phyloP scores from a whole-genome alignment of 2,113 vertebrate species.

The Butorides virescens region DNA sequence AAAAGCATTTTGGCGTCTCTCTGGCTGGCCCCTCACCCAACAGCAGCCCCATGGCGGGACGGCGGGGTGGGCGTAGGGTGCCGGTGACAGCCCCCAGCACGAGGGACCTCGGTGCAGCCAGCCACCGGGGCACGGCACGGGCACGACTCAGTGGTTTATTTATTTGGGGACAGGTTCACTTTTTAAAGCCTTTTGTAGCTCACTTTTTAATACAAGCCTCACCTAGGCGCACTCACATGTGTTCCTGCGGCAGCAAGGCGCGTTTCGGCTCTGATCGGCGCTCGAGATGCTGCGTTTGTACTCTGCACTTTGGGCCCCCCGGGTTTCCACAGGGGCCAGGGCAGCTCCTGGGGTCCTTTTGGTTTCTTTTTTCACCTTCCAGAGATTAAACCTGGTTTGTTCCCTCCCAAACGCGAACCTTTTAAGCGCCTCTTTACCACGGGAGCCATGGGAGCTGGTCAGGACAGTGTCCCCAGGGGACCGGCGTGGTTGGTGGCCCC shows the following conservation, averaged over 20 bases:
- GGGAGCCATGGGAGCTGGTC: background rate
- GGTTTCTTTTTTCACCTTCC: background rate
- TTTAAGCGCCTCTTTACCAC: background rate
- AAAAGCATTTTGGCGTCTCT: background rate
- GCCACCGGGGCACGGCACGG: accelerated
- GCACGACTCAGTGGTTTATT: background rate
- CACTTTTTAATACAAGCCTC: conserved; percentile 15
- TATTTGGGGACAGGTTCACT: conserved; percentile 37
- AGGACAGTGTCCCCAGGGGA: background rate
- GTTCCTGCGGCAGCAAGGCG: background rate
- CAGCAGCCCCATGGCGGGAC: accelerated
- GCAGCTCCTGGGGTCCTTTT: background rate
- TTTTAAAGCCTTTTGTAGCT: conserved; percentile 59
- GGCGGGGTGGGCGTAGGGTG: accelerated
- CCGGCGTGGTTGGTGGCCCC: background rate
- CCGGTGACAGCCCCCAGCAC: background rate
- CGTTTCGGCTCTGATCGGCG: background rate
- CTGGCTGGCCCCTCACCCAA: accelerated
- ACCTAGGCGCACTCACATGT: background rate
- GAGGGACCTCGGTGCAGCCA: background rate
- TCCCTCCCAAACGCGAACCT: background rate
- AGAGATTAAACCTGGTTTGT: conserved; percentile 24
- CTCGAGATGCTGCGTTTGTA: conserved; percentile 2
- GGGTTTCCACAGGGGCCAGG: background rate
- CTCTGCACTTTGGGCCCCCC: background rate